Percentiles rank a stretch among this genome's conserved stretches.
phyloP scores from a whole-genome alignment of 2,113 vertebrate genomes.

The Panurus biarmicus region DNA sequence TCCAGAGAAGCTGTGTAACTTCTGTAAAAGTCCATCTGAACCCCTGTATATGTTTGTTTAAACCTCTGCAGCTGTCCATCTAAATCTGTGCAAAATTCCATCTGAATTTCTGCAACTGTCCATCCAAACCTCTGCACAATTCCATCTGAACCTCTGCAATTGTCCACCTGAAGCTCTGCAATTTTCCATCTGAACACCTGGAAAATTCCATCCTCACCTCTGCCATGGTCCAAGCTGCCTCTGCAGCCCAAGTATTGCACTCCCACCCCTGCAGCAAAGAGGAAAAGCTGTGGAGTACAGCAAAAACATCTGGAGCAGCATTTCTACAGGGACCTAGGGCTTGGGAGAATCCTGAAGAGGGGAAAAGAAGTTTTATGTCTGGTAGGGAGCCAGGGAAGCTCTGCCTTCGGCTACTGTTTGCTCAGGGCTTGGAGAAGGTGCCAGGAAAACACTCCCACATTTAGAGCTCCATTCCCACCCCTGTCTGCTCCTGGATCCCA shows the following conservation, averaged over 20 bases:
- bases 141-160: background rate
- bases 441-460: background rate
- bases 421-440: background rate
- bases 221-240: background rate
- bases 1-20: background rate
- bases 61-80: background rate
- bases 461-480: background rate
- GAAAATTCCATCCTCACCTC: background rate
- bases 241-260: fast-evolving
- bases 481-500: background rate
- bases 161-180: background rate
- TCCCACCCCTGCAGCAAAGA: background rate
- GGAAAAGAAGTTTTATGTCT: background rate
- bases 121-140: background rate
- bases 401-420: background rate
- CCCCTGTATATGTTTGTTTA: too few relatives aligned
- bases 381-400: background rate
- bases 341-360: background rate
- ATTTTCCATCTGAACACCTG: background rate
- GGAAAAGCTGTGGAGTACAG: background rate
- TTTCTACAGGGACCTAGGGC: background rate
- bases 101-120: background rate
- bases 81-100: background rate
- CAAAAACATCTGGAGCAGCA: background rate
- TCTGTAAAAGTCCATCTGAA: background rate